Base-by-base conservation (phyloP, 2,888 invertebrate genomes). In the Chymomyza procnemis region DNA sequence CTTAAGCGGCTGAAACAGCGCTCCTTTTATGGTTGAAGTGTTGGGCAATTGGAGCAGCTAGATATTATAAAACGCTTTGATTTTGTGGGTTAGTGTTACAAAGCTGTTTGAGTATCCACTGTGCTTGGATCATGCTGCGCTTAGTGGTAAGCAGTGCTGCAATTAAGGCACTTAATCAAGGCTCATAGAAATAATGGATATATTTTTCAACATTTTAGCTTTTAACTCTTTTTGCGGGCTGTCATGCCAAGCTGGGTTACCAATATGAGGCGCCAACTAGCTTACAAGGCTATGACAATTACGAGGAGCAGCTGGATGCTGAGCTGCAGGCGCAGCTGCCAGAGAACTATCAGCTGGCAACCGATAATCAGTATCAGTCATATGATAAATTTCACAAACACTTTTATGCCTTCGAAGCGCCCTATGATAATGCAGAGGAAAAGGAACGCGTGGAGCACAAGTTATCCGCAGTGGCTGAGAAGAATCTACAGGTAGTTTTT, bases 401-500 rank as follows among this genome's bases (percentile, higher is more conserved):
- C 46, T 88, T 88, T 61, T 88, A 79, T 68, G 81, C 80, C 18
- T 88, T 83, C 16, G 75, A 79, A 14, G 89, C 88, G 1, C 88
- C 89, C 16, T 79, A 82, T 54, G 88, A 88, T 22, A 60, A 74
- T 0, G 59, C 41, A 1, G 79, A 83, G 48, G 85, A 83, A 60
- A 67, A 61, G 0, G 74, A 71, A 0, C 65, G 76, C 6, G 68
- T 77, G 0, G 75, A 77, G 62, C 76, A 80, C 3, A 73, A 74
- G 48, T 21, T 85, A 21, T 55, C 82, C 4, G 66, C 67, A 0
- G 61, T 77, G 2, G 57, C 88, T 4, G 78, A 83, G 52, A 87
- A 88, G 61, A 87, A 87, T 47, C 67, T 90, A 19, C 88, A 88
- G 59, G 88, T 89, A 22, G 85, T 89, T 5, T 89, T 89, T 70